Percentiles rank a stretch among this genome's conserved stretches.
Evolutionary conservation across 1,140 invertebrate species (phyloP).

Genomic region (Macrobrachium rosenbergii): DNA sequence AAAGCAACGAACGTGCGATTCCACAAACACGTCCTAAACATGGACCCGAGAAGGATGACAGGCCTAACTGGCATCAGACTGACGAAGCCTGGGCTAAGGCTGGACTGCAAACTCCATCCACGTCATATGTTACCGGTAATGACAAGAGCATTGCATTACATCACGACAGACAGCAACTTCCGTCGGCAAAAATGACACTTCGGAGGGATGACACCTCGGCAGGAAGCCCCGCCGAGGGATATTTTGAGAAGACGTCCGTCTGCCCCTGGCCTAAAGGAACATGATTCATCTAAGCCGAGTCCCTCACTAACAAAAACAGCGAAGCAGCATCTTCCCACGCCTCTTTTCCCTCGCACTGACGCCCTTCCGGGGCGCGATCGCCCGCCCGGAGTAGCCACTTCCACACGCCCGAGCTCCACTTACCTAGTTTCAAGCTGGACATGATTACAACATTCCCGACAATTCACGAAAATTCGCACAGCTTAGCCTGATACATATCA

Average conservation of each 20-base stretch:
- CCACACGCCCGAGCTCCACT: slow-evolving; percentile 7
- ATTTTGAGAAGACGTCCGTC: no score
- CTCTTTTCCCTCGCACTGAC: neutral
- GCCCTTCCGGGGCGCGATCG: neutral
- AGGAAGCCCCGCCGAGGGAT: no score
- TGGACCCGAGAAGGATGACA: no score
- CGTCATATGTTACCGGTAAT: neutral
- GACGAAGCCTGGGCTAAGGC: neutral
- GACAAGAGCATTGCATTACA: no score
- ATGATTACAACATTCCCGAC: slow-evolving; percentile 58
- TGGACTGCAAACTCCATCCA: neutral
- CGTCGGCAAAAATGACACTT: no score
- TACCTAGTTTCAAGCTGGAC: slow-evolving; percentile 61
- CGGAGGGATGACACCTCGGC: no score
- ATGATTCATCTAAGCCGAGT: neutral
- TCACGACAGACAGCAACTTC: no score
- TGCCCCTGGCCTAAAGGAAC: neutral
- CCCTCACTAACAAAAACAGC: neutral
- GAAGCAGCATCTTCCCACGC: neutral
- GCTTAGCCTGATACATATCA: slow-evolving; percentile 41
- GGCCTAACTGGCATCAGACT: neutral
- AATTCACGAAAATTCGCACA: slow-evolving; percentile 50
- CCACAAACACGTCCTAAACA: no score
- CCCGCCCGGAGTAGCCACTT: neutral
- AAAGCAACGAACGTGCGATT: no score